Conservation (phyloP, 2,888 invertebrate species). For the Stegana nigrithorax region DNA sequence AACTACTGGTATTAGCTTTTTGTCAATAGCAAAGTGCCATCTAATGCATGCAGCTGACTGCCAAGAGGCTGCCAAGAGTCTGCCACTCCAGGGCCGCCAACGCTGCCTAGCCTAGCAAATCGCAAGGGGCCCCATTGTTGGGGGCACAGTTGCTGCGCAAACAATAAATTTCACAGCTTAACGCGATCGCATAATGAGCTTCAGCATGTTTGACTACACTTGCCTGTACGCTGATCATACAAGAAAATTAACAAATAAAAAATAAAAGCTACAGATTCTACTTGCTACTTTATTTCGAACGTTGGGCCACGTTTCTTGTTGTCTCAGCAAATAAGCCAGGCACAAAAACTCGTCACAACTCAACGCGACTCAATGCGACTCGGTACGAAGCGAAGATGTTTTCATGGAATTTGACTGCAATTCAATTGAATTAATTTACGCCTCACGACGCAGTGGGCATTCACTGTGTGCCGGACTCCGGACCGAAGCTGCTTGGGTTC, state of each 20-base stretch:
- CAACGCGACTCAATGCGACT: too few species aligned
- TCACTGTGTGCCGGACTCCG: too few species aligned
- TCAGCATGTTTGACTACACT: constrained; percentile 20
- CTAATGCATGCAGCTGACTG: background rate
- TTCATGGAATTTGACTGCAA: constrained; percentile 60
- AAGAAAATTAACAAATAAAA: too few species aligned
- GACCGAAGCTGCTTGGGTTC: too few species aligned
- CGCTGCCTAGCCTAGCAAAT: background rate
- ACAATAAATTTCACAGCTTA: constrained; percentile 66
- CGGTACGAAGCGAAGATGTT: too few species aligned
- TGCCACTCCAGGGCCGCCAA: background rate
- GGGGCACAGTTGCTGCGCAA: constrained; percentile 43
- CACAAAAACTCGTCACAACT: constrained; percentile 36
- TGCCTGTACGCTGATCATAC: background rate
- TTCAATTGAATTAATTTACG: constrained; percentile 66
- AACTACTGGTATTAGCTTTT: constrained; percentile 65
- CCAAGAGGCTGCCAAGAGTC: too few species aligned
- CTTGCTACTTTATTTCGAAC: constrained; percentile 10
- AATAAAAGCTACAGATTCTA: background rate
- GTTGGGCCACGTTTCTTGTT: constrained; percentile 26
- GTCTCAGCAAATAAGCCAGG: constrained; percentile 35
- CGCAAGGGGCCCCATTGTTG: background rate
- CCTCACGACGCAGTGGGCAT: constrained; percentile 63
- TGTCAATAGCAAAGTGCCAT: constrained; percentile 49
- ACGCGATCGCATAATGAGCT: constrained; percentile 65